Conservation (phyloP, 2,113 vertebrate species). For the Cheilinus undulatus region DNA sequence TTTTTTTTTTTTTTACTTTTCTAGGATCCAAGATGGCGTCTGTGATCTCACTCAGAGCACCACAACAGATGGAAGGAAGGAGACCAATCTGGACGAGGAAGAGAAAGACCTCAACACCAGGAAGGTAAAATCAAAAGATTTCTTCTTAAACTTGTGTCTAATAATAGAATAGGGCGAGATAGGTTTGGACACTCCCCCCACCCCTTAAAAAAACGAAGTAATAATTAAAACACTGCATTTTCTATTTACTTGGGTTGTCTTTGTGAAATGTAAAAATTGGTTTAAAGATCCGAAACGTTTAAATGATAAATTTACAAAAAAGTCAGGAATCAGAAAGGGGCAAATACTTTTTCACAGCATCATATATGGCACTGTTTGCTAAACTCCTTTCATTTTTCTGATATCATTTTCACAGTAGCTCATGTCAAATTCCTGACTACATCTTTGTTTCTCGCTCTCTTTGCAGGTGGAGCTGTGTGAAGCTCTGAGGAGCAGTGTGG, state of each 20-base stretch:
- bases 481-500: constrained; percentile 87
- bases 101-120: constrained; percentile 88
- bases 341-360: too few relatives aligned
- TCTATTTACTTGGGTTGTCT: too few relatives aligned
- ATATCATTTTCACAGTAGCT: neutral
- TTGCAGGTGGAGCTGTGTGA: constrained; percentile 90
- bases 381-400: neutral
- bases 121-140: constrained; percentile 83
- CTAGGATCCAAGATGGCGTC: constrained; percentile 61
- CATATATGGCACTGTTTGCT: too few relatives aligned
- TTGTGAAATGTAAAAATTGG: too few relatives aligned
- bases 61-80: constrained; percentile 74
- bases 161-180: too few relatives aligned
- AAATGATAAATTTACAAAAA: too few relatives aligned
- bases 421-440: neutral
- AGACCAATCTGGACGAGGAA: constrained; percentile 80
- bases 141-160: neutral
- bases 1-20: neutral
- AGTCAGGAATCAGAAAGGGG: too few relatives aligned
- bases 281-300: too few relatives aligned
- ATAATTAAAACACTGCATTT: too few relatives aligned
- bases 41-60: constrained; percentile 55
- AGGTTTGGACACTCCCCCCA: too few relatives aligned
- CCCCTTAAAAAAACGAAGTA: too few relatives aligned
- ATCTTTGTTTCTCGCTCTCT: neutral